Base-by-base conservation (phyloP, 2,113 vertebrate genomes). In the Sprattus sprattus region DNA sequence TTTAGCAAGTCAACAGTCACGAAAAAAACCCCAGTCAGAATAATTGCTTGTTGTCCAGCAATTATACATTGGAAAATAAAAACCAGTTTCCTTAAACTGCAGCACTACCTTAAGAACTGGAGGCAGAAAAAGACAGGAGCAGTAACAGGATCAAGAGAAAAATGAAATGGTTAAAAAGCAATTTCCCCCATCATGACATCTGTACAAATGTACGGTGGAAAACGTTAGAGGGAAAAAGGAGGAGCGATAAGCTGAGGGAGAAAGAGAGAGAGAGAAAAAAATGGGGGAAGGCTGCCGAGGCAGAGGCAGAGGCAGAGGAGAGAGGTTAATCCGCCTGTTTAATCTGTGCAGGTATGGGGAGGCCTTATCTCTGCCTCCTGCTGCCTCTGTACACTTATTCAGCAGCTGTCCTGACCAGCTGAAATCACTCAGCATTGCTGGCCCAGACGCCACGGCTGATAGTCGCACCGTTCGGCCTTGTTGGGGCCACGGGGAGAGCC, bases 251-350 rank as follows among this genome's bases (percentile, higher is more conserved):
- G 88, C 64, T 25, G 49, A 49, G 44, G 81, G 67, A 32, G 82
- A 28, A 54, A 57, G 46, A 45, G 47, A 78, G 11, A 92, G 92
- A 91, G 93, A 91, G 91, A 90, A 92, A 93, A 93, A 91, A 92
- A 93, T 45, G 92, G 92, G 94, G 93, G 86, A 83, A 81, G 87
- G 90, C 92, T 92, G 90, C 91, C 91, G 91, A 92, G 90, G 90
- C 90, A 91, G 91, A 91, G 91, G 91, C 91, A 91, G 91, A 92
- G 90, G 90, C 90, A 91, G 92, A 91, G 91, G 91, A 93, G 93
- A 91, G 93, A 95, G 94, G 94, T 95, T 95, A 95, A 95, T 95
- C 94, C 95, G 90, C 91, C 93, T 90, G 92, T 95, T 96, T 95
- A 95, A 95, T 95, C 94, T 95, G 93, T 91, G 85, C 91, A 93